Evolutionary conservation across 2,797 vertebrate genomes (phyloP).

Genomic region (Poeciliopsis presidionis): DNA sequence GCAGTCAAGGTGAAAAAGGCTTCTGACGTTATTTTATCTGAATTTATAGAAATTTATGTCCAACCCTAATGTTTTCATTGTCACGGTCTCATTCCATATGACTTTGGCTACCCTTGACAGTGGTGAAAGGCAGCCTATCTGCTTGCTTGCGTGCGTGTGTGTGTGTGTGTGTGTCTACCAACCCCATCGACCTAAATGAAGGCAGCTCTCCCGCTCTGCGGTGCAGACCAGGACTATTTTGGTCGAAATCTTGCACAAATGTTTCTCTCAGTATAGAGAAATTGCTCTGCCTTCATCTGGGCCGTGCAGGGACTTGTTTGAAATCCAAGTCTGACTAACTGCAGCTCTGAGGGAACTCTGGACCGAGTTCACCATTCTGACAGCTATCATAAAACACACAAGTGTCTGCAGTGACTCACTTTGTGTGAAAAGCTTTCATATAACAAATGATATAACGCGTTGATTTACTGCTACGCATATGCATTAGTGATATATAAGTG

Average conservation of each 20-base stretch:
- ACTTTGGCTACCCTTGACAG: constrained; percentile 63
- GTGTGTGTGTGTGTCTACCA: constrained; percentile 49
- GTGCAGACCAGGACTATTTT: constrained; percentile 75
- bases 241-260: constrained; percentile 78
- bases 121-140: constrained; percentile 40
- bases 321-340: constrained; percentile 35
- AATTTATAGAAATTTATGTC: constrained; percentile 28
- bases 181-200: constrained; percentile 68
- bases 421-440: neutral
- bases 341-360: constrained; percentile 14
- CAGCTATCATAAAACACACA: constrained; percentile 24
- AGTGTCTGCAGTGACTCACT: constrained; percentile 19
- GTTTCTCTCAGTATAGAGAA: constrained; percentile 68
- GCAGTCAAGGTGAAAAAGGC: constrained; percentile 9
- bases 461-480: neutral
- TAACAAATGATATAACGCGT: constrained; percentile 9
- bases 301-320: constrained; percentile 25
- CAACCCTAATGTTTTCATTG: constrained; percentile 49
- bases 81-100: constrained; percentile 63
- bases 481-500: neutral
- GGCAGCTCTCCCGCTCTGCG: constrained; percentile 71
- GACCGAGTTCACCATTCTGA: constrained; percentile 15
- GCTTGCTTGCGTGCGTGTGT: constrained; percentile 21
- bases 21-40: constrained; percentile 47
- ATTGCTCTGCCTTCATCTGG: constrained; percentile 52